Base-by-base conservation (phyloP, 2,797 vertebrate species). In the Cyprinodon diabolis region DNA sequence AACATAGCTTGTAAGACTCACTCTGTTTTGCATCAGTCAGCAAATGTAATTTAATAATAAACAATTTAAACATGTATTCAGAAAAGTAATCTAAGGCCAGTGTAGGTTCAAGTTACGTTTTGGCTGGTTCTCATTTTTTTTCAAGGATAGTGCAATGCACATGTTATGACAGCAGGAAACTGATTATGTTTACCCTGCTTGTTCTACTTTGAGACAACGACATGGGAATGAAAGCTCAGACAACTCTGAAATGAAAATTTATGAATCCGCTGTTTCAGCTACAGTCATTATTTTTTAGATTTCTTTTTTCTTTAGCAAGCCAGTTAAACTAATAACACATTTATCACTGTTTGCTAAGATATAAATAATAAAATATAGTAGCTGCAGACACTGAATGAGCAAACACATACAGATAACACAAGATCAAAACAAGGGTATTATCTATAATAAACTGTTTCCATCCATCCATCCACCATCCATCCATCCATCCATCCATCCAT, bases 81-180 rank as follows among this genome's bases (percentile, higher is more conserved):
- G 30, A 51, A 49, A 51, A 63, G 79, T 75, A 25, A 62, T 55
- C 58, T 57, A 19, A 21, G 40, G 35, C 66, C 75, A 66, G 71
- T 40, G 80, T 79, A 85, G 88, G 87, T 86, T 87, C 49, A 74
- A 84, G 66, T 69, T 67, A 74, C 76, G 78, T 82, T 56, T 47
- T 76, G 75, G 69, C 68, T 37, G 19, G 69, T 80, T 84, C 45
- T 75, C 56, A 77, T 75, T 78, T 75, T 78, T 83, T 84, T 86
- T 63, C 71, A 15, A 76, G 47, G 78, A 77, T 23, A 76, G 45
- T 60, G 56, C 47, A 57, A 54, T 51, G 79, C 57, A 70, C 68
- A 80, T 79, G 69, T 68, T 74, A 79, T 81, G 70, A 80, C 75
- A 82, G 78, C 85, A 73, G 80, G 23, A 74, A 84, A 80, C 77